These are phyloP conservation scores for Oxycera nigricornis DNA, from an alignment of 2,888 invertebrate species.

Conservation along the genomic window DNA sequence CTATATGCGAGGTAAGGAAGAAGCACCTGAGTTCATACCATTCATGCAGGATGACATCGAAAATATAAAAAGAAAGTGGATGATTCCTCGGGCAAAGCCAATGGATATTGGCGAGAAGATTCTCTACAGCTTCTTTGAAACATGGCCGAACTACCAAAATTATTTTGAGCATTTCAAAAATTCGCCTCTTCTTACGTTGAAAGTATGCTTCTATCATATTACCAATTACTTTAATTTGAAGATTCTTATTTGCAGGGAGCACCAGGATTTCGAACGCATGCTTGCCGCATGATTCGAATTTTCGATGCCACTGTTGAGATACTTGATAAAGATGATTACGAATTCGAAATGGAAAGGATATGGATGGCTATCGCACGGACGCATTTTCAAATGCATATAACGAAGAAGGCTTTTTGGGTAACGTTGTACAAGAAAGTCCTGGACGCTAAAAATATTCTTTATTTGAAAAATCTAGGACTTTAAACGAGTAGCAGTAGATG, in stretches of 20 bases:
- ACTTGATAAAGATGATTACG: constrained; percentile 55
- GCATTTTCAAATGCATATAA: constrained; percentile 56
- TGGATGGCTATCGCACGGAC: constrained; percentile 56
- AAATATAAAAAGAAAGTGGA: constrained; percentile 3
- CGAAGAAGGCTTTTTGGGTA: constrained; percentile 54
- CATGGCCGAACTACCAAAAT: constrained; percentile 1
- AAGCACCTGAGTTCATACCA: background rate
- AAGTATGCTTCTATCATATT: background rate
- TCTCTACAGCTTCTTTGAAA: background rate
- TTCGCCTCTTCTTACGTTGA: background rate
- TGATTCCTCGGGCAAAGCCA: background rate
- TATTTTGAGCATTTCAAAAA: constrained; percentile 20
- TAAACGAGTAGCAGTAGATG: constrained; percentile 55
- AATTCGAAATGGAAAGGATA: constrained; percentile 54
- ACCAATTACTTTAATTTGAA: background rate
- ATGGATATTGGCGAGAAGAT: constrained; percentile 24
- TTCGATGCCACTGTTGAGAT: constrained; percentile 56
- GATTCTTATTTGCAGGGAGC: constrained; percentile 52
- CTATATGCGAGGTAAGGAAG: background rate
- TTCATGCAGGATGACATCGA: background rate
- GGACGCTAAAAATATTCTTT: background rate
- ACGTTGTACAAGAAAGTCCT: background rate
- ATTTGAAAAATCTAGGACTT: constrained; percentile 55
- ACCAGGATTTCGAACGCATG: constrained; percentile 57
- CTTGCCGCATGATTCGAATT: constrained; percentile 56